A percentile compares a stretch with the other conserved stretches of the same genome.
Conservation (phyloP, 2,113 vertebrate species). For the Anthoscopus minutus region DNA sequence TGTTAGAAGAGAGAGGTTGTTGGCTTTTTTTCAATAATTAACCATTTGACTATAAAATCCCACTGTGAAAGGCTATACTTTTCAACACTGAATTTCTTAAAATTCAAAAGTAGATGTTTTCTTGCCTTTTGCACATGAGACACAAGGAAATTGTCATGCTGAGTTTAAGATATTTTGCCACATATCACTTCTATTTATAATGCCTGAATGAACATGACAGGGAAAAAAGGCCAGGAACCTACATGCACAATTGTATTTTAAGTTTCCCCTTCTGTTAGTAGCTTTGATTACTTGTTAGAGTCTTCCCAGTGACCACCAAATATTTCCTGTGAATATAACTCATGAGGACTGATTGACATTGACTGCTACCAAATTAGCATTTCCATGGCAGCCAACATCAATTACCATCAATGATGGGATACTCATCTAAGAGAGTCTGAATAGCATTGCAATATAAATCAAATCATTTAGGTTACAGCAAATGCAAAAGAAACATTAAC, state of each 20-base stretch:
- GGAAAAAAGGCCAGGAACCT: neutral
- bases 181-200: neutral
- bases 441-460: neutral
- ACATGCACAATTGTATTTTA: neutral
- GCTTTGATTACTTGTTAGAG: neutral
- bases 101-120: neutral
- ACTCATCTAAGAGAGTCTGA: conserved; percentile 19
- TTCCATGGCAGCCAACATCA: conserved; percentile 52
- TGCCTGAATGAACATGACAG: neutral
- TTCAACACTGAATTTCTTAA: neutral
- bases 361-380: conserved; percentile 54
- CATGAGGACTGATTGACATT: conserved; percentile 23
- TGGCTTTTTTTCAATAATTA: neutral
- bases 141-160: neutral
- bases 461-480: neutral
- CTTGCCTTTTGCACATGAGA: neutral
- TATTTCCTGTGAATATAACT: neutral
- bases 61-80: neutral
- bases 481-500: neutral
- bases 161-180: neutral
- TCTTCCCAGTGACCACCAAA: neutral
- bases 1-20: neutral
- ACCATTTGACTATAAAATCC: neutral
- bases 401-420: conserved; percentile 18
- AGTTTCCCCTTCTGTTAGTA: neutral